Base-by-base conservation (phyloP, 2,797 vertebrate genomes). In the Danionella dracula region DNA sequence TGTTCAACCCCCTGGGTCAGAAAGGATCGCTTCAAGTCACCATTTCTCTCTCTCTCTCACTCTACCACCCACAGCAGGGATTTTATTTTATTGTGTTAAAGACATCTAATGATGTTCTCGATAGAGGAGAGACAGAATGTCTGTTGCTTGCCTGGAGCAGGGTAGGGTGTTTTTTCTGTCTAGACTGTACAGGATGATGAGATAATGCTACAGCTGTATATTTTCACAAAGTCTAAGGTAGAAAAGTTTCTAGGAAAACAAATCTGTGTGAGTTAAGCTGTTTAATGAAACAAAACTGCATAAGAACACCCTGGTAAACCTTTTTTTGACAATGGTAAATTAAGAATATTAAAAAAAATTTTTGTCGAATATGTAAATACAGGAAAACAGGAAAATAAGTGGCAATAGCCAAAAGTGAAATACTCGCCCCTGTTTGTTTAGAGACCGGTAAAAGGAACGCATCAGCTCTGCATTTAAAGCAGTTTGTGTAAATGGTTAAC, bases 41-140 rank as follows among this genome's bases (percentile, higher is more conserved):
- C 32, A 8, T 9, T 48, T 53, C 64, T n/a, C 23, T 40, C 59
- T 56, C 21, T 40, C 23, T 37, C 49, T 48, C 38, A 34, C 12
- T 31, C 15, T 19, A 34, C 34, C 50, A 54, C 19, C 46, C 69
- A 61, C 63, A 49, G 70, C 63, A 50, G 70, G 56, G 53, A 35
- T 48, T n/a, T 61, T 67, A 38, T 29, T 48, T 4, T 31, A 27
- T 54, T 66, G 56, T 54, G 55, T 60, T 62, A 49, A 66, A 66
- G 23, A 55, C 40, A 60, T 71, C 56, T 71, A 75, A 71, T 64
- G 16, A 37, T 35, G 29, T 46, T 55, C 48, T 32, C 45, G 65
- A 67, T 65, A 37, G 53, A 65, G 31, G 59, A 71, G 64, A 59
- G 68, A 49, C 41, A 58, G 35, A 59, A 37, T 66, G 49, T 38